Percentiles rank a stretch among this genome's conserved stretches.
Conservation (phyloP, 2,888 invertebrate genomes). For the Sinotaia quadrata region DNA sequence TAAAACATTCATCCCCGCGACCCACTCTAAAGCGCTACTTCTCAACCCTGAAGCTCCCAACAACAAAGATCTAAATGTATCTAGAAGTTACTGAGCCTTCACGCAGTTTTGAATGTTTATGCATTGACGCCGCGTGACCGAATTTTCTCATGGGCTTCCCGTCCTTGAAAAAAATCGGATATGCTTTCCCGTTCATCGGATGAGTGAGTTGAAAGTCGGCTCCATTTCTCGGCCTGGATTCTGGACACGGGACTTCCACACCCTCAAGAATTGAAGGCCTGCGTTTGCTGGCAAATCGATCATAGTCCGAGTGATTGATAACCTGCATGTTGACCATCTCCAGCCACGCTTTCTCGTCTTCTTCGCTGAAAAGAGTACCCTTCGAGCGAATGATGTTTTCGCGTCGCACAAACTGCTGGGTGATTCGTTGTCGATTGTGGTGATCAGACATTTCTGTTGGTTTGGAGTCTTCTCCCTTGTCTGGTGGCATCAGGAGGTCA, state of each 20-base stretch:
- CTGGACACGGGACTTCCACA: too few relatives aligned
- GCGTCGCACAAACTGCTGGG: neutral
- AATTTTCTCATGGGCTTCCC: conserved; percentile 14
- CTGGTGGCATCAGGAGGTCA: neutral
- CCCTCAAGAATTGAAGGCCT: neutral
- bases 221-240: neutral
- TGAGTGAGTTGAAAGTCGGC: neutral
- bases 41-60: too few relatives aligned
- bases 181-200: neutral
- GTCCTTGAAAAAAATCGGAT: conserved; percentile 11
- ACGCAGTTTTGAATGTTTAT: conserved; percentile 7
- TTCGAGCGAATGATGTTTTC: neutral
- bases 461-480: neutral
- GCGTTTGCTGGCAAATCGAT: conserved; percentile 17
- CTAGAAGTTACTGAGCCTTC: too few relatives aligned
- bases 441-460: neutral
- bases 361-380: neutral
- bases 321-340: neutral
- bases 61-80: too few relatives aligned
- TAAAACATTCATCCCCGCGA: too few relatives aligned
- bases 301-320: conserved; percentile 5
- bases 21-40: too few relatives aligned
- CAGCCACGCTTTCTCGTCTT: conserved; percentile 12
- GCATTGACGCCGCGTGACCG: neutral
- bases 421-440: conserved; percentile 8